A percentile compares a stretch with the other conserved stretches of the same genome.
Evolutionary conservation across 2,888 invertebrate species (phyloP).

Genomic region (Ormyrus thymus): DNA sequence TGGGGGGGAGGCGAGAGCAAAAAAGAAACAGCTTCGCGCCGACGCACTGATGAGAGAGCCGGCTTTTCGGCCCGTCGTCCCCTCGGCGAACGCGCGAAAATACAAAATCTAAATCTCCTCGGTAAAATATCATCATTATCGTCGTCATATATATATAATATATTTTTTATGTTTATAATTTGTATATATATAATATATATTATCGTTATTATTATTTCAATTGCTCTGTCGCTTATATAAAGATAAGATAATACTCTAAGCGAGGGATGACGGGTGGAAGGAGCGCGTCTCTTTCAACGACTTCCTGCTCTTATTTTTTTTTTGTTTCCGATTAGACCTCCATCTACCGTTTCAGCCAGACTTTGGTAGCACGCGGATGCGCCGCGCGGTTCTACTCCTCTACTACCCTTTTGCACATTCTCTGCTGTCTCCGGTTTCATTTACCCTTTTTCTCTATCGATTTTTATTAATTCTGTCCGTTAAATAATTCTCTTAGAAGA

Average conservation of each 20-base stretch:
- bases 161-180: conserved; percentile 58
- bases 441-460: neutral
- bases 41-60: conserved; percentile 37
- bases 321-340: neutral
- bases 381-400: conserved; percentile 33
- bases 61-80: conserved; percentile 63
- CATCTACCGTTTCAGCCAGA: conserved; percentile 20
- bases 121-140: conserved; percentile 72
- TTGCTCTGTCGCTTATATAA: conserved; percentile 71
- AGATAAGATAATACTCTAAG: conserved; percentile 73
- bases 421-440: conserved; percentile 22
- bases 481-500: conserved; percentile 36
- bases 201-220: conserved; percentile 69
- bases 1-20: neutral
- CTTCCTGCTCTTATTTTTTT: conserved; percentile 40
- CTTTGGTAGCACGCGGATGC: conserved; percentile 51
- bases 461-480: neutral
- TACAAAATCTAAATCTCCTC: conserved; percentile 73
- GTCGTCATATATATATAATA: conserved; percentile 59
- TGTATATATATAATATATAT: conserved; percentile 61
- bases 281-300: conserved; percentile 57
- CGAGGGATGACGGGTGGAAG: conserved; percentile 71
- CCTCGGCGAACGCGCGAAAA: conserved; percentile 68
- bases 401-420: conserved; percentile 15
- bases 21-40: neutral